Percentiles rank a stretch among this genome's conserved stretches.
Evolutionary conservation across 2,797 vertebrate species (phyloP).

Genomic region (Pangasius krempfi): DNA sequence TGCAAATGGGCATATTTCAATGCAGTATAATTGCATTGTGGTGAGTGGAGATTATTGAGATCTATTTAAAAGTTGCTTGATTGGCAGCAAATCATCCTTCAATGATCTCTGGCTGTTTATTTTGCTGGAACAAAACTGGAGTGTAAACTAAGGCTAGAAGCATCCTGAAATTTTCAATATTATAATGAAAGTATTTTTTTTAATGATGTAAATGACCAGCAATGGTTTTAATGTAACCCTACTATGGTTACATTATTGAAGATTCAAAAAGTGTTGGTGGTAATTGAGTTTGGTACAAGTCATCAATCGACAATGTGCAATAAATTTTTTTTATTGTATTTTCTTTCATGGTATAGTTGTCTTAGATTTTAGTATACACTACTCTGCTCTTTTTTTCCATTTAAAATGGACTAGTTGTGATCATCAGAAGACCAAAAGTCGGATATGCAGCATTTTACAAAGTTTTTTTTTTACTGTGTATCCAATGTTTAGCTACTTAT

Average conservation of each 20-base stretch:
- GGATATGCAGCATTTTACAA: conserved; percentile 28
- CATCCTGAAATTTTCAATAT: neutral
- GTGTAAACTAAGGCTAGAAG: neutral
- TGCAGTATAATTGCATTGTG: neutral
- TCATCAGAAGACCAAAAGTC: neutral
- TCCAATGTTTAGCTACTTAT: neutral
- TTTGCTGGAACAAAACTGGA: neutral
- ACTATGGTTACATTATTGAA: neutral
- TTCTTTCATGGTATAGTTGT: neutral
- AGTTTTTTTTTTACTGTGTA: neutral
- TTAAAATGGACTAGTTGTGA: neutral
- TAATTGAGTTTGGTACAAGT: neutral
- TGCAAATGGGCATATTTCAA: neutral
- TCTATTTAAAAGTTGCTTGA: neutral
- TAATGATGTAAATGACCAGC: too few species aligned
- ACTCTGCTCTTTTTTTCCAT: neutral
- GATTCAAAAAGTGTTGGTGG: neutral
- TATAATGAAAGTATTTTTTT: neutral
- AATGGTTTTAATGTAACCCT: too few species aligned
- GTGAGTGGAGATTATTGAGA: neutral
- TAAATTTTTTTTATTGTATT: neutral
- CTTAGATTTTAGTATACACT: neutral
- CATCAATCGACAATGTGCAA: neutral
- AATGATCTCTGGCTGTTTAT: neutral
- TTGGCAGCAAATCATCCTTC: neutral